Percentiles rank a stretch among this genome's conserved stretches.
Conservation (phyloP, 2,797 vertebrate genomes). For the Enteromius treurensis region DNA sequence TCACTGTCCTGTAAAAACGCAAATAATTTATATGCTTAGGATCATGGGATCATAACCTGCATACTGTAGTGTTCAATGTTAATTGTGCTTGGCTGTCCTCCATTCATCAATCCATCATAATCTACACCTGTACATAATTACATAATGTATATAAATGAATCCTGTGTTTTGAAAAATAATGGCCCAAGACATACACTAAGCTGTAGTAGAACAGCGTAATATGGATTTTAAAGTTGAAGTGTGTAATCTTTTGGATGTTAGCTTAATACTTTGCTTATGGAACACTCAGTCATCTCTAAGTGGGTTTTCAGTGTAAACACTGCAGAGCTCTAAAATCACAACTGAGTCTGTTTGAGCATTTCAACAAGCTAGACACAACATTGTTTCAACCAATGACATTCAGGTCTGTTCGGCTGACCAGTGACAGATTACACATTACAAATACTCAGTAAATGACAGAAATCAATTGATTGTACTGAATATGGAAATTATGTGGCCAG, state of each 20-base stretch:
- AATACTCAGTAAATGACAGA: neutral
- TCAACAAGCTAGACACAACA: neutral
- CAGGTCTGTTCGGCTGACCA: neutral
- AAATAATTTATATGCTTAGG: constrained; percentile 12
- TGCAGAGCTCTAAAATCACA: too few species aligned
- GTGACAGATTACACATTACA: neutral
- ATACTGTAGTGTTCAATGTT: neutral
- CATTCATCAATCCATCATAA: neutral
- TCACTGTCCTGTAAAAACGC: constrained; percentile 71
- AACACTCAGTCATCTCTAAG: neutral
- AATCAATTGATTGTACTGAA: neutral
- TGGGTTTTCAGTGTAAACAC: neutral
- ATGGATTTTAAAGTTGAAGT: neutral
- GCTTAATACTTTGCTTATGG: neutral
- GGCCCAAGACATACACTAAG: neutral
- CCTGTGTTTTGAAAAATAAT: neutral
- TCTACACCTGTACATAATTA: neutral
- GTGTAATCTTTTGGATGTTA: neutral
- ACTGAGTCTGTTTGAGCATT: neutral
- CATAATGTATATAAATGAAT: neutral
- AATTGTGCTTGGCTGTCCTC: neutral
- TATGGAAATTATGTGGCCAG: neutral
- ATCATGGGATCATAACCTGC: neutral
- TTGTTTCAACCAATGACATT: neutral
- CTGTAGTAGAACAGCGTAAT: neutral